A percentile compares a stretch with the other conserved stretches of the same genome.
These are phyloP conservation scores for Vulpes vulpes DNA, from an alignment of 2,113 vertebrate genomes.

Conservation along the genomic window DNA sequence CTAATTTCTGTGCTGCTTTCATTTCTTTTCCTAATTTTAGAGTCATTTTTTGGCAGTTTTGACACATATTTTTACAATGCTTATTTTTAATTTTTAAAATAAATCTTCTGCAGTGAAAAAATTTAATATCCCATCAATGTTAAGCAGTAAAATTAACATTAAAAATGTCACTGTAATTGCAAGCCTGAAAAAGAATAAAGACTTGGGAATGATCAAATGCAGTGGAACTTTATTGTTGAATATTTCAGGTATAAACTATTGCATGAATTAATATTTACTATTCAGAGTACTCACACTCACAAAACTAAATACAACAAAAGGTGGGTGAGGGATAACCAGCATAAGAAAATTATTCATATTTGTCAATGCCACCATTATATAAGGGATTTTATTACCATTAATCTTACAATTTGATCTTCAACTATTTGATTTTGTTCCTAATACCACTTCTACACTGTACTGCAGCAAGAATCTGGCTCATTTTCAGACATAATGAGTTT, in stretches of 20 bases:
- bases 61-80: neutral
- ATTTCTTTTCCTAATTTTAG: neutral
- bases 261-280: neutral
- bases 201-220: neutral
- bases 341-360: neutral
- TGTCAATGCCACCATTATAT: neutral
- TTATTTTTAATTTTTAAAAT: slow-evolving; percentile 25
- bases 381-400: neutral
- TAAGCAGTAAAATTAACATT: neutral
- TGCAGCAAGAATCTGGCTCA: neutral
- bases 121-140: neutral
- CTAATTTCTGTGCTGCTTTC: neutral
- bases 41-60: neutral
- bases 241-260: neutral
- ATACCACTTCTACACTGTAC: neutral
- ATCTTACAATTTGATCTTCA: neutral
- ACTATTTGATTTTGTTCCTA: neutral
- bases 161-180: neutral
- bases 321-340: neutral
- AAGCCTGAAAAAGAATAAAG: neutral
- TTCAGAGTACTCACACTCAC: neutral
- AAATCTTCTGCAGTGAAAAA: neutral
- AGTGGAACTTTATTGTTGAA: neutral
- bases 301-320: neutral
- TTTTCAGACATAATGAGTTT: neutral